These are phyloP conservation scores for Sceloporus undulatus DNA, from an alignment of 2,113 vertebrate species.

Conservation along the genomic window DNA sequence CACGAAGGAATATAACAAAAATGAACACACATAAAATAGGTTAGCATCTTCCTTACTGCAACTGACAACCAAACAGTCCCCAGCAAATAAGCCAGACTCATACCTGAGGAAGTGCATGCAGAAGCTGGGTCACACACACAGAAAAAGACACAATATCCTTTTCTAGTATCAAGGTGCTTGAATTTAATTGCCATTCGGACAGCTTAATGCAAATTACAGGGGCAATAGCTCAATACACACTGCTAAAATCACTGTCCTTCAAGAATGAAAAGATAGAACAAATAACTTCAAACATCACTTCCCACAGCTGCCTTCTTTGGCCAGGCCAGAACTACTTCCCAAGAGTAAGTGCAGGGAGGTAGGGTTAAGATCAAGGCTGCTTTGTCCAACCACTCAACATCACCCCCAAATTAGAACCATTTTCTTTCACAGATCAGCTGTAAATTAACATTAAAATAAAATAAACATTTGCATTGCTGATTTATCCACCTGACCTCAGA, in stretches of 20 bases:
- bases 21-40: background rate
- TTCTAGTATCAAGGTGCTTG: conserved; percentile 16
- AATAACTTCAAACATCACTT: background rate
- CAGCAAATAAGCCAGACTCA: background rate
- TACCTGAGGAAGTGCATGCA: background rate
- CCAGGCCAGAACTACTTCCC: background rate
- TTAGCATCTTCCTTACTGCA: background rate
- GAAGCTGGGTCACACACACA: background rate
- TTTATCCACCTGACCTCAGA: background rate
- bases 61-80: background rate
- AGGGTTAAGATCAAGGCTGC: background rate
- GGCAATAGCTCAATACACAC: background rate
- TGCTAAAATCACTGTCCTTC: background rate
- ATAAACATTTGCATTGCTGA: background rate
- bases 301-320: background rate
- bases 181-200: conserved; percentile 16
- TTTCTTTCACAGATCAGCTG: background rate
- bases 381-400: background rate
- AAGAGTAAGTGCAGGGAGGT: too few relatives aligned
- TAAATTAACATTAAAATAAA: background rate
- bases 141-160: background rate
- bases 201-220: conserved; percentile 13
- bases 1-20: too few relatives aligned
- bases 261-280: background rate
- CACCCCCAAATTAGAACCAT: background rate